phyloP scores from a whole-genome alignment of 2,113 vertebrate species.

The Oriolus oriolus region DNA sequence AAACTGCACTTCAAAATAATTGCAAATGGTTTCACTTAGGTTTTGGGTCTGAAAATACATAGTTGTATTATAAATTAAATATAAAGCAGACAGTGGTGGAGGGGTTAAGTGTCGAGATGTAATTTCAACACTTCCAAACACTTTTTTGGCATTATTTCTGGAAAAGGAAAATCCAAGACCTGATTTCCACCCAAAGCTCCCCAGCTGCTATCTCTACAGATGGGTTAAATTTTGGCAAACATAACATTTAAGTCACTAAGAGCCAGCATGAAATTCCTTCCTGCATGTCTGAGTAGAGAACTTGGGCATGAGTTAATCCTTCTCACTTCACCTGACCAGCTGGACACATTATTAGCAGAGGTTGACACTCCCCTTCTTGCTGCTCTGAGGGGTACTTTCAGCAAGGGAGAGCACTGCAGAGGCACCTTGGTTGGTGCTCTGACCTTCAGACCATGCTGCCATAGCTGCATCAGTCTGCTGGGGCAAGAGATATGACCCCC shows the following conservation, averaged over 20 bases:
- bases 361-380: neutral
- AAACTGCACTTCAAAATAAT: constrained; percentile 33
- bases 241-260: neutral
- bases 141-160: neutral
- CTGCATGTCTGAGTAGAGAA: neutral
- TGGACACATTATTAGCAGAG: neutral
- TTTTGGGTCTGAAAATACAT: neutral
- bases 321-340: neutral
- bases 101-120: constrained; percentile 23
- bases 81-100: constrained; percentile 24
- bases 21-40: constrained; percentile 35
- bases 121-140: constrained; percentile 38
- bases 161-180: neutral
- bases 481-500: neutral
- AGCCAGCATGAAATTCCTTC: neutral
- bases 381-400: neutral
- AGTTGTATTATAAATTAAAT: constrained; percentile 17
- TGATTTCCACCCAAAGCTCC: neutral
- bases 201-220: neutral
- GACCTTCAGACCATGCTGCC: neutral
- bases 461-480: neutral
- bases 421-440: neutral
- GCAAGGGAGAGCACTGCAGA: neutral
- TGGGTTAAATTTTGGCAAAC: neutral
- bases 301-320: neutral